These are phyloP conservation scores for Meriones psammophilus DNA, from an alignment of 2,797 vertebrate species.

Conservation along the genomic window DNA sequence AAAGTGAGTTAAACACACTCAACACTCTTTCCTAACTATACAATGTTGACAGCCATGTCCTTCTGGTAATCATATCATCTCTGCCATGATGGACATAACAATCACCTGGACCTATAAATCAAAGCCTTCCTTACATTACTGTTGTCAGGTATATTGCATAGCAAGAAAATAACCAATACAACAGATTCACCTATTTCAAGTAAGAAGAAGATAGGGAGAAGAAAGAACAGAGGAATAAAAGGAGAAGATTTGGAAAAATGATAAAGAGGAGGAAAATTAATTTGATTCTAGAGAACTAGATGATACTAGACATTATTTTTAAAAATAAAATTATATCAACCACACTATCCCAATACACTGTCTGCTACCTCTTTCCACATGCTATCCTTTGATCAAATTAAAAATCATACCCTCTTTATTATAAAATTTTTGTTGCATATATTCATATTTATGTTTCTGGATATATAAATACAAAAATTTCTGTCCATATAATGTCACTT, in stretches of 20 bases:
- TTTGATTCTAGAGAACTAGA: neutral
- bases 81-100: neutral
- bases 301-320: neutral
- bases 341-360: neutral
- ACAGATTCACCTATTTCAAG: too few relatives aligned
- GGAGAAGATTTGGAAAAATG: neutral
- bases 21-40: neutral
- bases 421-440: neutral
- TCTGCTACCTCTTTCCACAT: neutral
- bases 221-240: neutral
- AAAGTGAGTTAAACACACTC: neutral
- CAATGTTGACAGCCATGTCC: neutral
- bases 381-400: neutral
- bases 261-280: neutral
- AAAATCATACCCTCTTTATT: neutral
- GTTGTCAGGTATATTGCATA: neutral
- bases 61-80: neutral
- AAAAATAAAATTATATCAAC: neutral
- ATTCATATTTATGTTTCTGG: neutral
- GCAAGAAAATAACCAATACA: neutral
- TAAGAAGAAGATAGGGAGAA: neutral
- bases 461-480: neutral
- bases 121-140: neutral
- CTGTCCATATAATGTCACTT: neutral
- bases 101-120: neutral